phyloP scores from a whole-genome alignment of 2,888 invertebrate species.

The Dasysyrphus albostriatus region DNA sequence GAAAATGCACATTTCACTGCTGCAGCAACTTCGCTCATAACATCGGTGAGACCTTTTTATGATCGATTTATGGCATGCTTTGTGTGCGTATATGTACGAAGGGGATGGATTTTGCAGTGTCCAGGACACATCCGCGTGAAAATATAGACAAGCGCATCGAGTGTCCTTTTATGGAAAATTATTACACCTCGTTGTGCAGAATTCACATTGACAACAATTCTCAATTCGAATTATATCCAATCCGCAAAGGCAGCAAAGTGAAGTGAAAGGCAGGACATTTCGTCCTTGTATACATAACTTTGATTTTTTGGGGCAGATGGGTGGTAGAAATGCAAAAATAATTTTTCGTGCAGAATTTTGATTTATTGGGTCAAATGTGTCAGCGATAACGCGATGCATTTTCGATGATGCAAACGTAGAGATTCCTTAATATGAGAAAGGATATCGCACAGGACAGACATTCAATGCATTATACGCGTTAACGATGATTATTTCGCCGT shows the following conservation, averaged over 20 bases:
- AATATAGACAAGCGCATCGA: conserved; percentile 40
- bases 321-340: conserved; percentile 68
- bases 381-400: conserved; percentile 77
- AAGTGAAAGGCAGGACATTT: conserved; percentile 42
- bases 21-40: conserved; percentile 58
- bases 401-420: conserved; percentile 32
- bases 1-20: conserved; percentile 64
- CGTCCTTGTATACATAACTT: conserved; percentile 22
- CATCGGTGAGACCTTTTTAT: conserved; percentile 44
- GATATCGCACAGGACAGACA: conserved; percentile 66
- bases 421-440: conserved; percentile 34
- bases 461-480: conserved; percentile 68
- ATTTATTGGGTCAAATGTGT: conserved; percentile 80
- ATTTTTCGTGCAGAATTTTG: conserved; percentile 77
- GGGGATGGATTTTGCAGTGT: conserved; percentile 18
- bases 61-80: conserved; percentile 71
- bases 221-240: conserved; percentile 29
- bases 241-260: background rate
- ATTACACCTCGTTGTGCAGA: conserved; percentile 48
- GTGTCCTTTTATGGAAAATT: conserved; percentile 54
- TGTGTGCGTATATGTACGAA: background rate
- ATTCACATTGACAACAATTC: conserved; percentile 40
- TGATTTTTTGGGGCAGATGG: background rate
- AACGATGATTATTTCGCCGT: conserved; percentile 70
- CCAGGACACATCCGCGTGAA: conserved; percentile 61